A percentile compares a stretch with the other conserved stretches of the same genome.
These are phyloP conservation scores for Phymorhynchus buccinoides DNA, from an alignment of 1,140 invertebrate genomes.

Conservation along the genomic window DNA sequence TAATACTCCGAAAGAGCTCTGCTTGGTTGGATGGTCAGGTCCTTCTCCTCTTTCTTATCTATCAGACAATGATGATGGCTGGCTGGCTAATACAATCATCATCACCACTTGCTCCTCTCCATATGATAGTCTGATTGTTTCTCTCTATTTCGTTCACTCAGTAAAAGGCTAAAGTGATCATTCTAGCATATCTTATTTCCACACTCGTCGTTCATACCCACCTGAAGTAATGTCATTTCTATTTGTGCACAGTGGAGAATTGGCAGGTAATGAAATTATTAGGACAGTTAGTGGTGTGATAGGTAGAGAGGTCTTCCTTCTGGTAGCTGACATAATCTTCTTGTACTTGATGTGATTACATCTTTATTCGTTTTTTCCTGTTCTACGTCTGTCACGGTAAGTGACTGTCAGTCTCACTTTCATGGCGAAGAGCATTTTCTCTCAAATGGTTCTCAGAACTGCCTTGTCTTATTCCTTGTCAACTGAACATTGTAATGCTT, in stretches of 20 bases:
- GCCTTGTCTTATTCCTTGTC: too few species aligned
- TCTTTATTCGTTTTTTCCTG: not conserved
- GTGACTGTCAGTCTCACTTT: too few species aligned
- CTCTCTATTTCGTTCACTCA: not conserved
- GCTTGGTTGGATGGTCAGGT: too few species aligned
- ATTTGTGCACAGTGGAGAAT: not conserved
- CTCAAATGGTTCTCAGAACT: too few species aligned
- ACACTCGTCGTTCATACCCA: not conserved
- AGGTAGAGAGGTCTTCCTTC: not conserved
- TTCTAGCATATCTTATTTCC: not conserved
- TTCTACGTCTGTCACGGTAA: too few species aligned
- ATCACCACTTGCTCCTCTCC: not conserved
- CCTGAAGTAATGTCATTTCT: not conserved
- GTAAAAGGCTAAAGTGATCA: not conserved
- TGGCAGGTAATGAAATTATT: conserved; percentile 19
- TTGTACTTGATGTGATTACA: conserved; percentile 14
- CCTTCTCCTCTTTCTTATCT: too few species aligned
- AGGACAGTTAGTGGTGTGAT: not conserved
- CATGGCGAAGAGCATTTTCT: too few species aligned
- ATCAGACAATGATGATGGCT: conserved; percentile 7
- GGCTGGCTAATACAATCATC: not conserved
- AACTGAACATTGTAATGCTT: too few species aligned
- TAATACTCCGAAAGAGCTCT: too few species aligned
- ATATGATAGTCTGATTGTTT: not conserved
- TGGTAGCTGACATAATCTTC: conserved; percentile 11